These are phyloP conservation scores for Cromileptes altivelis DNA, from an alignment of 2,113 vertebrate species.

Conservation along the genomic window DNA sequence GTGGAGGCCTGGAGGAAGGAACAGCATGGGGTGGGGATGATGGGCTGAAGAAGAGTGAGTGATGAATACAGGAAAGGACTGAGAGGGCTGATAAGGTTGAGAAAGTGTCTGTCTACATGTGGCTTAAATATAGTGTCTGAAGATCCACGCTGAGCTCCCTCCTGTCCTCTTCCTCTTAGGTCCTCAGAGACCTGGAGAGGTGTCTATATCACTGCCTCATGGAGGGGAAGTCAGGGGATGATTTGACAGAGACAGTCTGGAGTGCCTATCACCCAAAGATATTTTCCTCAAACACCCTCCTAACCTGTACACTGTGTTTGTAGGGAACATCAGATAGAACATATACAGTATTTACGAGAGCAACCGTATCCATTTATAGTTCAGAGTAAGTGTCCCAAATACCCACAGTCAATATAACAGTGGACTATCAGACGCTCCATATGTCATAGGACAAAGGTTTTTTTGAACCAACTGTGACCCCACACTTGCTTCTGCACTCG, in stretches of 20 bases:
- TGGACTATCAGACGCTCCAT: background rate
- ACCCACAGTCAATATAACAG: background rate
- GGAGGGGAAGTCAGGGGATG: background rate
- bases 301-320: background rate
- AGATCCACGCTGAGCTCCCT: background rate
- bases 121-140: conserved; percentile 23
- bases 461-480: background rate
- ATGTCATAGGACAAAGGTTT: background rate
- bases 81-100: conserved; percentile 33
- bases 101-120: conserved; percentile 28
- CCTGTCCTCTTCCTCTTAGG: background rate
- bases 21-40: background rate
- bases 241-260: background rate
- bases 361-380: background rate
- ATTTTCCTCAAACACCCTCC: background rate
- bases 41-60: background rate
- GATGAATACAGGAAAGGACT: conserved; percentile 9
- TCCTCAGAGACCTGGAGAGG: conserved; percentile 26
- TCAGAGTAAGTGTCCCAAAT: background rate
- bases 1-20: background rate
- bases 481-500: background rate
- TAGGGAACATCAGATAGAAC: background rate
- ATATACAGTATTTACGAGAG: background rate
- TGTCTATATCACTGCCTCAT: conserved; percentile 33
- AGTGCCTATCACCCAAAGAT: background rate